Percentiles rank a stretch among this genome's conserved stretches.
These are phyloP conservation scores for Colostygia pectinataria DNA, from an alignment of 2,888 invertebrate genomes.

Conservation along the genomic window DNA sequence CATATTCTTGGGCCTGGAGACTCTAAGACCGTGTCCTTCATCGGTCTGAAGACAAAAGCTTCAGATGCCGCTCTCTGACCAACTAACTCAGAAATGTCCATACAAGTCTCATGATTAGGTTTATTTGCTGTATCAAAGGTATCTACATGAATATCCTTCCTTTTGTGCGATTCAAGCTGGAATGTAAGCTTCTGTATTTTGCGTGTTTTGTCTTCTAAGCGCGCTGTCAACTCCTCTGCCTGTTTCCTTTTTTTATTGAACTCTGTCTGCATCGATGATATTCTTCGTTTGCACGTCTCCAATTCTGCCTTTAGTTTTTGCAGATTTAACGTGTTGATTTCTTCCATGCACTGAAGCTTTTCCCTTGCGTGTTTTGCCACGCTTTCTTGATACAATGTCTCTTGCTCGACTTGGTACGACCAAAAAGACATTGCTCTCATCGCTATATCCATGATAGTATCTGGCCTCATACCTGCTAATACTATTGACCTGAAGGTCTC, in stretches of 20 bases:
- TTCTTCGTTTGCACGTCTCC: constrained; percentile 73
- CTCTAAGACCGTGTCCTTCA: constrained; percentile 59
- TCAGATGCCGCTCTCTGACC: constrained; percentile 61
- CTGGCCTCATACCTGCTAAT: constrained; percentile 78
- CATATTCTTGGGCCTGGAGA: constrained; percentile 53
- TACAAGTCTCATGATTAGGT: constrained; percentile 58
- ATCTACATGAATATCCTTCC: constrained; percentile 62
- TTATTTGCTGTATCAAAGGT: constrained; percentile 51
- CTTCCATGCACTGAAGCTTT: constrained; percentile 73
- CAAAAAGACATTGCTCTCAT: constrained; percentile 82
- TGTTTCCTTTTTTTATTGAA: constrained; percentile 72
- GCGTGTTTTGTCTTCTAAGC: constrained; percentile 69
- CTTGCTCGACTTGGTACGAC: constrained; percentile 80
- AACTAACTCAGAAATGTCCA: constrained; percentile 73
- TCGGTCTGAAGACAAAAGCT: constrained; percentile 68
- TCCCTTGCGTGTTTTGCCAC: constrained; percentile 73
- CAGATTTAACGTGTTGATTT: constrained; percentile 67
- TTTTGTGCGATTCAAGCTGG: constrained; percentile 69
- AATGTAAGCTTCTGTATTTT: constrained; percentile 76
- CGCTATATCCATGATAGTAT: constrained; percentile 80
- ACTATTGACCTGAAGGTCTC: constrained; percentile 81
- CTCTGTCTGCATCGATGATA: constrained; percentile 67
- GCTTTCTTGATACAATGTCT: constrained; percentile 75
- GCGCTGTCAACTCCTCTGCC: constrained; percentile 68
- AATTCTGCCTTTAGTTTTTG: constrained; percentile 77